Evolutionary conservation across 2,797 vertebrate genomes (phyloP).

Genomic region (Eremophila alpestris): DNA sequence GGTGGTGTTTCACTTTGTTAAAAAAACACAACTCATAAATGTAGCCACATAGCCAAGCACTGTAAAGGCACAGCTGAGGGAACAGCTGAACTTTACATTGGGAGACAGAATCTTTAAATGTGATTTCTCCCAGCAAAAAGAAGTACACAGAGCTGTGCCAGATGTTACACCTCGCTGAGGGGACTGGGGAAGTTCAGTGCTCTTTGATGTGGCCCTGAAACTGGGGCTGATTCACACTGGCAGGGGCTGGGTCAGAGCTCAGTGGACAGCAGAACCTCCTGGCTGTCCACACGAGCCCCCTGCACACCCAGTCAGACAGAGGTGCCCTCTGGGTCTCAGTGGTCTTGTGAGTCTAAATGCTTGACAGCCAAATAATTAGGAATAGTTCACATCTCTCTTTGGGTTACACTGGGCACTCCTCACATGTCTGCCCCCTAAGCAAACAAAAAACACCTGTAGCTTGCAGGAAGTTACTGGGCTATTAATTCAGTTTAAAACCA

Average conservation of each 20-base stretch:
- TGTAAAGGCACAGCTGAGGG: neutral
- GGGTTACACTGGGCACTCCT: neutral
- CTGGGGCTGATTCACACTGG: neutral
- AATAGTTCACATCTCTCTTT: neutral
- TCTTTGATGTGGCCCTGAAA: too few relatives aligned
- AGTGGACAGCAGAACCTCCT: neutral
- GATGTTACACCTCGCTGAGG: neutral
- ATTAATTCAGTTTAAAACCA: neutral
- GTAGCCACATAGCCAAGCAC: neutral
- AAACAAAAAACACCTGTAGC: neutral
- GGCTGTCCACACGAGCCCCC: neutral
- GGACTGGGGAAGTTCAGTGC: neutral
- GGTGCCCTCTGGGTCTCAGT: neutral
- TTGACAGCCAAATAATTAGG: neutral
- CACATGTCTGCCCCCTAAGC: neutral
- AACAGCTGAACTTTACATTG: neutral
- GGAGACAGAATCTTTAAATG: neutral
- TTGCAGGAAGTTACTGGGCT: neutral
- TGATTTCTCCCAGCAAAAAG: neutral
- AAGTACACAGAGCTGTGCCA: neutral
- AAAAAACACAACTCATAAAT: neutral
- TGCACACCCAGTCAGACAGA: fast-evolving
- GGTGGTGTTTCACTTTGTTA: neutral
- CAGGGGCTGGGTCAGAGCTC: neutral
- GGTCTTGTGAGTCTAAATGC: fast-evolving